Base-by-base conservation (phyloP, 2,113 vertebrate species). In the Amazona vittata region DNA sequence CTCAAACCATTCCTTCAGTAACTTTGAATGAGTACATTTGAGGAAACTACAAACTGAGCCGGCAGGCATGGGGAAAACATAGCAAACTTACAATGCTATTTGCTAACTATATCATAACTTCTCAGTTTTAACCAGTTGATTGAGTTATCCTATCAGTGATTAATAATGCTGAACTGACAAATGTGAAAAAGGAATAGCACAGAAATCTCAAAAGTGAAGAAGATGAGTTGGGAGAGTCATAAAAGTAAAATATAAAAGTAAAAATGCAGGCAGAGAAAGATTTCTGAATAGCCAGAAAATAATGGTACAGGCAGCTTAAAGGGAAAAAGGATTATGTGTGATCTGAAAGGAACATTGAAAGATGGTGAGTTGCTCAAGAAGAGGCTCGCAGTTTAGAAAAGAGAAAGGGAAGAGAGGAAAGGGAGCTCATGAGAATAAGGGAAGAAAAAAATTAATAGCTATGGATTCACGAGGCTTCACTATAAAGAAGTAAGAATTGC, bases 321-420 rank as follows among this genome's bases (percentile, higher is more conserved):
- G 29, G 24, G 43, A 90, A 86, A 86, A 31, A 0, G 3, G 52
- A 49, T 31, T 31, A 69, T 26, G n/a, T 2, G 1, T 26, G 21
- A 86, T 10, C 43, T 80, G 60, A 83, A 87, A 95, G 4, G 46
- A 67, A 77, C 94, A 67, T 1, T 28, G 21, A 73, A 82, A 89
- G 21, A 33, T 2, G 1, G 15, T 0, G 0, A 86, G 25, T 7
- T 83, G 35, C 4, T 74, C 76, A 88, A 25, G 33, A 33, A 22
- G 37, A 29, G 31, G 9, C 7, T 57, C 12, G 18, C 9, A 26
- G n/a, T 81, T 83, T 17, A 78, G 31, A 71, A 90, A 86, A 83
- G 20, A 62, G 47, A 84, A 63, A 14, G 26, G 35, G 46, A 78
- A 87, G n/a, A 86, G 28, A 64, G 4, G 25, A 60, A 92, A 83